Percentiles rank a stretch among this genome's conserved stretches.
These are phyloP conservation scores for Leucania comma DNA, from an alignment of 2,888 invertebrate species.

Conservation along the genomic window DNA sequence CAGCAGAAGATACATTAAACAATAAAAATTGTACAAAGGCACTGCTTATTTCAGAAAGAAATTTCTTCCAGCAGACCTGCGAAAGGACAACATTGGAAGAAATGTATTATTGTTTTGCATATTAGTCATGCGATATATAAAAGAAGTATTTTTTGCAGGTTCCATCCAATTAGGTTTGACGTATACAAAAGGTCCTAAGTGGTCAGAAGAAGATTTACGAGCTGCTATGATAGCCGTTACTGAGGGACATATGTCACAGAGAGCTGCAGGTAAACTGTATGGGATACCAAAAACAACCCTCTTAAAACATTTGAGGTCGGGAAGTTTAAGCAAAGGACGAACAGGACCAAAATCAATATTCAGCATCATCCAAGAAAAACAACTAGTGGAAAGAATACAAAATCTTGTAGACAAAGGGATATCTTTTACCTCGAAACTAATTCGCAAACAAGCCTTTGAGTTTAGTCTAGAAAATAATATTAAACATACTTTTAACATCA, in stretches of 20 bases:
- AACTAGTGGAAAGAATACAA: background rate
- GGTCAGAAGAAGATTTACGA: slow-evolving; percentile 17
- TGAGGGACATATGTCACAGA: background rate
- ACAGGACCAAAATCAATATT: background rate
- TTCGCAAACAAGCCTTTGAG: slow-evolving; percentile 3
- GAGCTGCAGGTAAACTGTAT: slow-evolving; percentile 3
- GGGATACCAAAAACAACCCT: slow-evolving; percentile 17
- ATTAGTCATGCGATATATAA: no score
- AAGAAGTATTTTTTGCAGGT: background rate
- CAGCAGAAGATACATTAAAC: no score
- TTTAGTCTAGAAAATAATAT: slow-evolving; percentile 10
- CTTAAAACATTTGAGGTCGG: slow-evolving; percentile 3
- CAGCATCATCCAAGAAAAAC: slow-evolving; percentile 12
- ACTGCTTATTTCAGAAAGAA: no score
- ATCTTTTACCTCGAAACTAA: background rate
- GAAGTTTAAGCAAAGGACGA: slow-evolving; percentile 4
- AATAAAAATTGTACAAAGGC: no score
- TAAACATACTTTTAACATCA: background rate
- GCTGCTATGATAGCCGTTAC: slow-evolving; percentile 18
- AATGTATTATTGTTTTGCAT: no score
- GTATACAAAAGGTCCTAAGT: background rate
- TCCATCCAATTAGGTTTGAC: background rate
- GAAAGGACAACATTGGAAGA: no score
- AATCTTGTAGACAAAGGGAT: background rate
- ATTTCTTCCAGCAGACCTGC: no score